These are phyloP conservation scores for Ginglymostoma cirratum DNA, from an alignment of 2,113 vertebrate species.

Conservation along the genomic window DNA sequence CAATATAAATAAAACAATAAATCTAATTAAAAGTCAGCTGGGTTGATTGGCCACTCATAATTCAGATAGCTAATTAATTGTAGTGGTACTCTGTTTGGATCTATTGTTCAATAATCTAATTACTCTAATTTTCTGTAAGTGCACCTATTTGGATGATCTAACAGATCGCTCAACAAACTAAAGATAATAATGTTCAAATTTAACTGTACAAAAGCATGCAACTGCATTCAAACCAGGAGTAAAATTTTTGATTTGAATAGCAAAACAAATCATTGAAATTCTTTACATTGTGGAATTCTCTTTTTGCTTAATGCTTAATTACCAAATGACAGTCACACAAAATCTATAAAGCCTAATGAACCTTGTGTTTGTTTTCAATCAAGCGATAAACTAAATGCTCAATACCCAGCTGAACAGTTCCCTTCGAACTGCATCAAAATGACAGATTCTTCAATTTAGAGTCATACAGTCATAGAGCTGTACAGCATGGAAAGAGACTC, in stretches of 20 bases:
- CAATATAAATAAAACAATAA: conserved; percentile 33
- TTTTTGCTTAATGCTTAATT: conserved; percentile 10
- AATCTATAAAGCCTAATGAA: conserved; percentile 33
- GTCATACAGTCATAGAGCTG: too few relatives aligned
- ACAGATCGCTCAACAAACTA: conserved; percentile 38
- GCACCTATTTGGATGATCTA: conserved; percentile 41
- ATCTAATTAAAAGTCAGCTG: conserved; percentile 29
- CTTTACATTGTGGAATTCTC: neutral
- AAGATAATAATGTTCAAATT: neutral
- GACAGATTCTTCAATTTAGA: conserved; percentile 11
- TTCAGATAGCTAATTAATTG: conserved; percentile 45
- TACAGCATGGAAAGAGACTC: too few relatives aligned
- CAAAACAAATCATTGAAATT: neutral
- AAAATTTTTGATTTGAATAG: neutral
- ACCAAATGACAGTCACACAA: conserved; percentile 14
- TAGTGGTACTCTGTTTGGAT: conserved; percentile 41
- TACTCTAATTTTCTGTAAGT: conserved; percentile 44
- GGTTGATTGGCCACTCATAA: conserved; percentile 38
- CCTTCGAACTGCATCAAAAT: neutral
- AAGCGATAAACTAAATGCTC: conserved; percentile 25
- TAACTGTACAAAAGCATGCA: neutral
- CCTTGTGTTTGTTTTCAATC: too few relatives aligned
- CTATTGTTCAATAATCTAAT: conserved; percentile 40
- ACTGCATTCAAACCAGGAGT: neutral
- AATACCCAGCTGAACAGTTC: conserved; percentile 10